A percentile compares a stretch with the other conserved stretches of the same genome.
phyloP scores from a whole-genome alignment of 2,888 invertebrate species.

The Brenthis daphne region DNA sequence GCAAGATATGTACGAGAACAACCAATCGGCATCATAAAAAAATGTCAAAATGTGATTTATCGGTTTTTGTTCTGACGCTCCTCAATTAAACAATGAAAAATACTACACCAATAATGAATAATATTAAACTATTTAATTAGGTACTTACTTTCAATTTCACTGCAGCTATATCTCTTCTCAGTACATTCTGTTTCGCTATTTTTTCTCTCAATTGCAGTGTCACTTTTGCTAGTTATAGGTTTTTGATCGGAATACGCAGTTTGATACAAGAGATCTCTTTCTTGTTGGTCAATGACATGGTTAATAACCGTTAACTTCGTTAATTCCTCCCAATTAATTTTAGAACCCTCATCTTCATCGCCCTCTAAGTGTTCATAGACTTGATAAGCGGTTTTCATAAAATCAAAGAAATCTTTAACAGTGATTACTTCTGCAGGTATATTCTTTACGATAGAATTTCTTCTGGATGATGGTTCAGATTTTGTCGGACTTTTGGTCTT shows the following conservation, averaged over 20 bases:
- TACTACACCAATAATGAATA: neutral
- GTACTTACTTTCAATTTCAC: slow-evolving; percentile 66
- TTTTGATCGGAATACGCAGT: slow-evolving; percentile 61
- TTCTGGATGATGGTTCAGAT: slow-evolving; percentile 53
- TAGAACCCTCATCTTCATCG: slow-evolving; percentile 67
- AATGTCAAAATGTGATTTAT: neutral
- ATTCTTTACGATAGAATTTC: slow-evolving; percentile 52
- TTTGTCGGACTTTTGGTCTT: slow-evolving; percentile 53
- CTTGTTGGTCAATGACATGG: slow-evolving; percentile 73
- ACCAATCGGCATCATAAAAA: neutral
- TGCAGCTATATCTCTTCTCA: slow-evolving; percentile 66
- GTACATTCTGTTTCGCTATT: slow-evolving; percentile 51
- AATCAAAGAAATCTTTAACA: slow-evolving; percentile 87
- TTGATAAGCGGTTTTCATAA: slow-evolving; percentile 88
- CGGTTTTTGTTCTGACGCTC: no score
- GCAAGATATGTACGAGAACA: neutral
- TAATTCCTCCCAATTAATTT: slow-evolving; percentile 79
- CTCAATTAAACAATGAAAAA: neutral
- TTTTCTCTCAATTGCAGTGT: slow-evolving; percentile 59
- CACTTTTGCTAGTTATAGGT: slow-evolving; percentile 66
- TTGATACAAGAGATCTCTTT: slow-evolving; percentile 69
- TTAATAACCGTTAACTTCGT: slow-evolving; percentile 75
- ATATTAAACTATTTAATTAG: no score
- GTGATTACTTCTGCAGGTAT: slow-evolving; percentile 83
- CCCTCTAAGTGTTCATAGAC: slow-evolving; percentile 79